These are phyloP conservation scores for human (Homo sapiens) DNA, from an alignment of 2,113 vertebrate genomes.

Conservation along the genomic window DNA sequence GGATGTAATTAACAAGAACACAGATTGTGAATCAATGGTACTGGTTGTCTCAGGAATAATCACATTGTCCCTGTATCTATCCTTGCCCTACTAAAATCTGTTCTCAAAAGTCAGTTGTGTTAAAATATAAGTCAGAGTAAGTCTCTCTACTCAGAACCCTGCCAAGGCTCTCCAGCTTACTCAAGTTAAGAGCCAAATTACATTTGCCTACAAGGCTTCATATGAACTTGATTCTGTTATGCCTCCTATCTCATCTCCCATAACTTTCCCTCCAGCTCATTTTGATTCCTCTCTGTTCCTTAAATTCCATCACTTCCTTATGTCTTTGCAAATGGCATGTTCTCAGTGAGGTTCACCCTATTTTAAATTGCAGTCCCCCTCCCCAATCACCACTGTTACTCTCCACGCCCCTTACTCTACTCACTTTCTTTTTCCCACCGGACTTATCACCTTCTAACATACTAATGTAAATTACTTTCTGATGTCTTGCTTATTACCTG, in stretches of 20 bases:
- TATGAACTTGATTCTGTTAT: too few species aligned
- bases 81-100: background rate
- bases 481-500: background rate
- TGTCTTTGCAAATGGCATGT: background rate
- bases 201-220: background rate
- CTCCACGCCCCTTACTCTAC: background rate
- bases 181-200: background rate
- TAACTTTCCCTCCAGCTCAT: background rate
- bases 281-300: background rate
- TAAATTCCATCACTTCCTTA: background rate
- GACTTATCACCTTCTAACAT: background rate
- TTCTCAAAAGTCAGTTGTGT: background rate
- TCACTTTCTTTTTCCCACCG: background rate
- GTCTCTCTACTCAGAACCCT: background rate
- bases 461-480: background rate
- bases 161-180: background rate
- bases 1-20: background rate
- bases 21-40: background rate
- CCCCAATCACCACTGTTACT: background rate
- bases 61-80: background rate
- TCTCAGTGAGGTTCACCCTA: background rate
- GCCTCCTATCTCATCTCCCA: background rate
- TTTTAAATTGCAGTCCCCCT: background rate
- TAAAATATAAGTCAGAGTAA: background rate
- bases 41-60: background rate